Percentiles rank a stretch among this genome's conserved stretches.
Conservation (phyloP, 1,140 invertebrate species). For the Calliopsis andreniformis region DNA sequence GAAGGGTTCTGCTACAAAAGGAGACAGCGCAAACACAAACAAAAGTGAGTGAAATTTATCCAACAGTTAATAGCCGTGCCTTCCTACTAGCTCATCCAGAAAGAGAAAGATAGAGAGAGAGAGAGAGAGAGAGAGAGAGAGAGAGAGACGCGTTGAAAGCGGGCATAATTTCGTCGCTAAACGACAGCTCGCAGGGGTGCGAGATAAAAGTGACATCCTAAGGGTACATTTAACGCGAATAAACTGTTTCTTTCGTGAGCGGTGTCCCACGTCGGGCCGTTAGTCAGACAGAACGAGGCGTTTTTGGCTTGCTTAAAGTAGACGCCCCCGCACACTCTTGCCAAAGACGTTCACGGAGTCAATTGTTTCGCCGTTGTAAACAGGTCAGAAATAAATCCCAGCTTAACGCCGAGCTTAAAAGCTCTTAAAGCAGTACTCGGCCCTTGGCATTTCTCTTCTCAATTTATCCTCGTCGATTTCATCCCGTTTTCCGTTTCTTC, state of each 20-base stretch:
- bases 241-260: slow-evolving; percentile 60
- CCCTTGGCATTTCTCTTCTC: slow-evolving; percentile 46
- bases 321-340: slow-evolving; percentile 47
- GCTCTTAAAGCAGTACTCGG: slow-evolving; percentile 72
- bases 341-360: slow-evolving; percentile 58
- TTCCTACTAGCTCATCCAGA: no score
- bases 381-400: slow-evolving; percentile 76
- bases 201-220: slow-evolving; percentile 47
- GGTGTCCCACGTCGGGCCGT: slow-evolving; percentile 33
- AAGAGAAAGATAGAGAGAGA: no score
- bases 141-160: not conserved
- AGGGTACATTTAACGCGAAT: slow-evolving; percentile 60
- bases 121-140: no score
- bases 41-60: no score
- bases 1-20: no score
- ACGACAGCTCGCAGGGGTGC: not conserved
- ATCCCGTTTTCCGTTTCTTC: slow-evolving; percentile 28
- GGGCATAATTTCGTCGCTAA: slow-evolving; percentile 21
- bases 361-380: slow-evolving; percentile 76
- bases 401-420: slow-evolving; percentile 77
- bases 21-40: no score
- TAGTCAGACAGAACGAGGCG: slow-evolving; percentile 54
- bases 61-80: not conserved
- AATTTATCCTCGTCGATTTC: slow-evolving; percentile 64
- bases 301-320: slow-evolving; percentile 49